These are phyloP conservation scores for Etia nguti DNA, from an alignment of 2,113 vertebrate genomes.

Conservation along the genomic window DNA sequence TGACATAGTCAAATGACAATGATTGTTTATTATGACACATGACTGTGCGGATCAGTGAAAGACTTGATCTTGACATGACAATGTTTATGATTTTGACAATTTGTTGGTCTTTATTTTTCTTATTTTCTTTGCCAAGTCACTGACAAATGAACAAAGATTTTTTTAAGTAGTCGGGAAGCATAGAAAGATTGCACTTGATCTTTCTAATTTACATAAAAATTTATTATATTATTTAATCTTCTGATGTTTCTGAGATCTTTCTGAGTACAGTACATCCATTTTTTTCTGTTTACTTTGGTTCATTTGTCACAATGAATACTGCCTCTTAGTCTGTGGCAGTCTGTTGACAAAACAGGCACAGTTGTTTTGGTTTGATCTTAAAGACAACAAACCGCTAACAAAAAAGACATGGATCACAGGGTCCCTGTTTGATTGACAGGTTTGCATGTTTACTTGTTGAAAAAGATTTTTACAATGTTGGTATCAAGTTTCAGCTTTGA, in stretches of 20 bases:
- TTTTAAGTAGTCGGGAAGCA: background rate
- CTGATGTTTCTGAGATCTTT: background rate
- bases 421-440: background rate
- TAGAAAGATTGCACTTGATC: background rate
- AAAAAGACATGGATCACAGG: background rate
- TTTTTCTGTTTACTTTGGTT: background rate
- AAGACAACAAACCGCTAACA: background rate
- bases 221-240: background rate
- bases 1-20: background rate
- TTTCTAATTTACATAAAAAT: background rate
- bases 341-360: background rate
- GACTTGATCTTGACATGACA: background rate
- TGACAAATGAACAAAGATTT: background rate
- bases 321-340: background rate
- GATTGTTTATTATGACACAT: background rate
- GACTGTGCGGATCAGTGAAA: background rate
- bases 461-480: background rate
- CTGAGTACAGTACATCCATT: background rate
- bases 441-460: background rate
- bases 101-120: background rate
- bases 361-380: background rate
- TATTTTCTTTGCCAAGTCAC: background rate
- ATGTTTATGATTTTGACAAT: background rate
- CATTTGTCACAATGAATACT: background rate
- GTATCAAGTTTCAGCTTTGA: background rate